Evolutionary conservation across 2,888 invertebrate species (phyloP), one percentile per base, ranked within the genome.

Genomic region (Alviniconcha strummeri): DNA sequence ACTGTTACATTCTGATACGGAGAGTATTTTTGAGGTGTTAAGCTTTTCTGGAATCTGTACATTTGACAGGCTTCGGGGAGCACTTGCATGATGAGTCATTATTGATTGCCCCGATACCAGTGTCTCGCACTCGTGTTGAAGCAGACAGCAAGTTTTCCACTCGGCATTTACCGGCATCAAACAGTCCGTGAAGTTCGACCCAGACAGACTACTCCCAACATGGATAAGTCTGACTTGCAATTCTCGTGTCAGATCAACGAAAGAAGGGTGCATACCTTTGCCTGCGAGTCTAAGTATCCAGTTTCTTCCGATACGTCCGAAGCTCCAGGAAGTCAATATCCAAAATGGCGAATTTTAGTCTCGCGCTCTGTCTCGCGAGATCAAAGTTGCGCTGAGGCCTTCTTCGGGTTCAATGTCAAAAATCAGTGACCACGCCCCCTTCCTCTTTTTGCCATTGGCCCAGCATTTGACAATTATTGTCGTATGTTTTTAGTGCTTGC

Each of bases 291-390:
- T 19, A 52, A 60, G 69, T 77, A 69, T 55, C 69, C 56, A 75
- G 71, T 77, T 82, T 82, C 60, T 69, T 77, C 77, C 67, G 54
- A 67, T 76, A 55, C 77, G 8, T 19, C 54, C 64, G 67, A 54
- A 77, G 17, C 82, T 82, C 67, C 82, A 77, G 82, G 82, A 82
- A 82, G 82, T 82, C 77, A 82, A 71, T 82, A 82, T 69, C 82
- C 82, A 82, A 82, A 56, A 83, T 83, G 80, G 80, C 75, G 55
- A 9, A 36, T 69, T 19, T 54, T 69, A 81, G 15, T 82, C 71
- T 57, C 71, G 79, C 67, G 55, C 19, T 52, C 36, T 81, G n/a
- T 57, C 81, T 57, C 54, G 95, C 77, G 82, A 81, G 81, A 81
- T 78, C 19, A 13, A 13, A 54, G 75, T 55, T 75, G 7, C 5